Percentiles rank a stretch among this genome's conserved stretches.
Evolutionary conservation across 2,888 invertebrate species (phyloP).

Genomic region (Acronicta psi): DNA sequence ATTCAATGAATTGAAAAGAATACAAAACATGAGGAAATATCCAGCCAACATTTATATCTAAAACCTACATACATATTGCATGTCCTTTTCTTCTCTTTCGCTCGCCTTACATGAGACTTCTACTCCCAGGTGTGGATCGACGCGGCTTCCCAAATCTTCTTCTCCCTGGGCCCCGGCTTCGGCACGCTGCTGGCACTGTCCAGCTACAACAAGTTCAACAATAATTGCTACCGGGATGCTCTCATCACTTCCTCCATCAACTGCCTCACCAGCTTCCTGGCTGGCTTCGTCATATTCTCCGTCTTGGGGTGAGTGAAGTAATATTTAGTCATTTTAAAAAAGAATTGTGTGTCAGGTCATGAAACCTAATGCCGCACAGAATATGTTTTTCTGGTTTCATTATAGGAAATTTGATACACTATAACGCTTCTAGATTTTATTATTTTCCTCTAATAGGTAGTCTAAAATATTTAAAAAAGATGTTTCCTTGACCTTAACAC

Average conservation of each 20-base stretch:
- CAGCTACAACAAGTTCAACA: constrained; percentile 98
- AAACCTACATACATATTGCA: too few relatives aligned
- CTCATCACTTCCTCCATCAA: constrained; percentile 96
- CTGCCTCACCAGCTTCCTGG: constrained; percentile 96
- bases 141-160: constrained; percentile 98
- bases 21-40: too few relatives aligned
- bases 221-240: constrained; percentile 97
- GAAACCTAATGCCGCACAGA: background rate
- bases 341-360: background rate
- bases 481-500: too few relatives aligned
- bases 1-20: too few relatives aligned
- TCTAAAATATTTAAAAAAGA: too few relatives aligned
- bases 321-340: background rate
- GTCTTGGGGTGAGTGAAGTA: constrained; percentile 92
- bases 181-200: constrained; percentile 96
- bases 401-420: too few relatives aligned
- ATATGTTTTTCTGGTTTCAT: too few relatives aligned
- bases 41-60: too few relatives aligned
- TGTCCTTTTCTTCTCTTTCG: too few relatives aligned
- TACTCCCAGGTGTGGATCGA: constrained; percentile 95
- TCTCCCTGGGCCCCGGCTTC: constrained; percentile 97
- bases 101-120: background rate
- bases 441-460: too few relatives aligned
- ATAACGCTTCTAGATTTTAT: too few relatives aligned
- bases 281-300: constrained; percentile 98